Base-by-base conservation (phyloP, 1,140 invertebrate genomes). In the Lerema accius region DNA sequence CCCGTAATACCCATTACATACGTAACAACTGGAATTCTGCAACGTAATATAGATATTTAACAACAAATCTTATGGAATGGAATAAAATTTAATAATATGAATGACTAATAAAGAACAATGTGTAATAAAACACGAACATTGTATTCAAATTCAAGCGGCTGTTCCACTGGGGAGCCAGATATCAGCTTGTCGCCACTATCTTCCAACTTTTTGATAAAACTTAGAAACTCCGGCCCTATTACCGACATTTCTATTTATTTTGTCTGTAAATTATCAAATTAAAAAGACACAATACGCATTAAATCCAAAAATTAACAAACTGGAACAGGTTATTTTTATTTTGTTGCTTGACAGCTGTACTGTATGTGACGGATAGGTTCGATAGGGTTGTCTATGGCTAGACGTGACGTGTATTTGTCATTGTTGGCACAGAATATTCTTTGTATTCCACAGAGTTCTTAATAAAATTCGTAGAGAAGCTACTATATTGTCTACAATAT, bases 1-100 rank as follows among this genome's bases (percentile, higher is more conserved):
- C 0, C 97, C 97, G 91, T 98, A 98, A 86, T 96, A 99, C 16
- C 97, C 97, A 92, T 96, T 95, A 80, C 97, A 99, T 56, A 96
- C 93, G 76, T 94, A 95, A 84, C 97, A 98, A 9, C 92, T 90
- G 3, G 89, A 82, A 73, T 93, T 92, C 94, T 95, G 79, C 46
- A 93, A 46, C 70, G 68, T 35, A 48, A 46, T 13, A 40, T 28
- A 7, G n/a, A 39, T 35, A 53, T 17, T 46, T 23, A n/a, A 46
- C n/a, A n/a, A n/a, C n/a, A n/a, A n/a, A n/a, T n/a, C n/a, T n/a
- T n/a, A n/a, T n/a, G n/a, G n/a, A n/a, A n/a, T n/a, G n/a, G n/a
- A n/a, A n/a, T n/a, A n/a, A n/a, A n/a, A n/a, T n/a, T n/a, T n/a
- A n/a, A n/a, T n/a, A n/a, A n/a, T n/a, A n/a, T n/a, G n/a, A n/a